Base-by-base conservation (phyloP, 2,888 invertebrate genomes). In the Syrphus vitripennis region DNA sequence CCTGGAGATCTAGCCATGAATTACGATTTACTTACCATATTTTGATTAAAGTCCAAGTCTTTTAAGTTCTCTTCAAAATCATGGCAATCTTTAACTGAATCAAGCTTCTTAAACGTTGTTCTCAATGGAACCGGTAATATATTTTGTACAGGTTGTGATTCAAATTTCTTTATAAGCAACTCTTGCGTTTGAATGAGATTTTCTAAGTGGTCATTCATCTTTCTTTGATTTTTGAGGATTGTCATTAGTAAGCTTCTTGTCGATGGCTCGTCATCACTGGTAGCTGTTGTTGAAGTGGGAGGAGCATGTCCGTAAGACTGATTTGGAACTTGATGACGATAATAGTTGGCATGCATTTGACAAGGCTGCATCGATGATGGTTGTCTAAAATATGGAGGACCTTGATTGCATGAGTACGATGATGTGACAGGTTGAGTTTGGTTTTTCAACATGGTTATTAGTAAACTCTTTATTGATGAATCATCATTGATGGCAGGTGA, bases 1-100 rank as follows among this genome's bases (percentile, higher is more conserved):
- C n/a, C n/a, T n/a, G n/a, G n/a, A n/a, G n/a, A n/a, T n/a, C n/a
- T n/a, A n/a, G n/a, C n/a, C n/a, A n/a, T n/a, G n/a, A n/a, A n/a
- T n/a, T 40, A 3, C 42, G 2, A 42, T 42, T 3, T 45, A 45
- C 45, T 45, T 21, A 65, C 65, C 65, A 45, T 65, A 19, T 21
- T 45, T 19, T 29, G 19, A 0, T 4, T 1, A 7, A 26, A 65
- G 1, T 65, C 65, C 7, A 14, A 3, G 31, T 9, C 29, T 31
- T 65, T 65, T 9, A 65, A 19, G 12, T 29, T 45, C 0, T 65
- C 45, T 45, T 65, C 65, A 45, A 65, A 65, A 0, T 65, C 65
- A 31, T 65, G 65, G 6, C 45, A 65, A 9, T 65, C 45, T 65
- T 65, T 0, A 19, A 65, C 45, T 1, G 65, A 31, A 45, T 65